These are phyloP conservation scores for Nomada ruficornis DNA, from an alignment of 2,888 invertebrate species.

Conservation along the genomic window DNA sequence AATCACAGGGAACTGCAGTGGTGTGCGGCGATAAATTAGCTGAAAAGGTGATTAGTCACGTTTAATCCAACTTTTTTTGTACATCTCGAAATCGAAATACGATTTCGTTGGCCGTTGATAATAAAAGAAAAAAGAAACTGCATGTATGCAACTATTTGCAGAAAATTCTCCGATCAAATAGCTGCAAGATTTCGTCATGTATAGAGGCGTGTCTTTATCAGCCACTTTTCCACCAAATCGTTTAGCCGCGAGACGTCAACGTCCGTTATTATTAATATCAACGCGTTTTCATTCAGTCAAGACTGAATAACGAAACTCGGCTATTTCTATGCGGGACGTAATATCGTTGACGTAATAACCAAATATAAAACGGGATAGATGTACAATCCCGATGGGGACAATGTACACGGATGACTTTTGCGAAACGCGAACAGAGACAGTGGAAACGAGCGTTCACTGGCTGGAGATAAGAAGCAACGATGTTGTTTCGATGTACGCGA, in stretches of 20 bases:
- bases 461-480: constrained; percentile 43
- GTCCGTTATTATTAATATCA: constrained; percentile 2
- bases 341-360: constrained; percentile 48
- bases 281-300: constrained; percentile 12
- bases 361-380: constrained; percentile 42
- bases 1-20: neutral
- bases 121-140: too few species aligned
- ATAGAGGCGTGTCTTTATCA: neutral
- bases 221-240: neutral
- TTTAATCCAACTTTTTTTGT: neutral
- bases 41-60: constrained; percentile 31
- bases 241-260: neutral
- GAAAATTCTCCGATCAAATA: too few species aligned
- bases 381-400: constrained; percentile 17
- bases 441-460: constrained; percentile 9
- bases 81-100: neutral
- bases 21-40: neutral
- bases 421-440: neutral
- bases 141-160: too few species aligned
- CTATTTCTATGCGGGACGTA: constrained; percentile 37
- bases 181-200: too few species aligned
- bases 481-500: neutral
- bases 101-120: too few species aligned
- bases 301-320: neutral
- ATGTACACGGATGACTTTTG: neutral